phyloP scores from a whole-genome alignment of 2,888 invertebrate species.

The Eulithis testata region DNA sequence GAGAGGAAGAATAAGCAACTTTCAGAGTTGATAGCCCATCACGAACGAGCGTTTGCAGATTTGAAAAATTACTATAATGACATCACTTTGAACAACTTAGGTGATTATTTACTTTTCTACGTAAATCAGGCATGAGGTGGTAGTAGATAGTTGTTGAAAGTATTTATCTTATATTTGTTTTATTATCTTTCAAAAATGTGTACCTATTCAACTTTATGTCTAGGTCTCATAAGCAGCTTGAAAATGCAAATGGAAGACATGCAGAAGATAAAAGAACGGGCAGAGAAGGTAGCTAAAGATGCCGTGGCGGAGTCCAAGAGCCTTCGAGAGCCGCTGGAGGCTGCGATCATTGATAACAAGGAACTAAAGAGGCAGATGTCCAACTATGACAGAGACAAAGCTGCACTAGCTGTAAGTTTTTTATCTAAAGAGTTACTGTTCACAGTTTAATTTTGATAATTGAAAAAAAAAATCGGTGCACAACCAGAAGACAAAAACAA shows the following conservation, averaged over 20 bases:
- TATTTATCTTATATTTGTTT: too few relatives aligned
- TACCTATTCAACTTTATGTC: neutral
- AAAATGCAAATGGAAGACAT: constrained; percentile 91
- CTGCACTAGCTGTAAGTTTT: constrained; percentile 85
- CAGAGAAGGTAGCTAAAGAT: constrained; percentile 88
- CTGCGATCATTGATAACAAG: constrained; percentile 88
- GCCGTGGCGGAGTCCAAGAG: constrained; percentile 89
- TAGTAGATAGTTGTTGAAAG: too few relatives aligned
- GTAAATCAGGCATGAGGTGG: too few relatives aligned
- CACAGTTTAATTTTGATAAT: too few relatives aligned
- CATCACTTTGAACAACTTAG: constrained; percentile 96
- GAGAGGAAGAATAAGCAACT: constrained; percentile 96
- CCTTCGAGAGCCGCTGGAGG: constrained; percentile 89
- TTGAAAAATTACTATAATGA: constrained; percentile 98
- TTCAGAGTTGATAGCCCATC: constrained; percentile 90
- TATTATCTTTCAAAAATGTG: neutral
- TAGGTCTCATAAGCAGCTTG: constrained; percentile 91
- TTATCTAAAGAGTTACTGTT: too few relatives aligned
- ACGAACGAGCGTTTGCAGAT: constrained; percentile 93
- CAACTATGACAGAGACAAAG: constrained; percentile 94
- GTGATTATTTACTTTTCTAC: constrained; percentile 52
- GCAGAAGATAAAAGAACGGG: constrained; percentile 90
- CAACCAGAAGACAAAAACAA: too few relatives aligned
- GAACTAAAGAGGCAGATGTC: constrained; percentile 90
- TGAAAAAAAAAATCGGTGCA: too few relatives aligned